phyloP scores from a whole-genome alignment of 2,888 invertebrate species.

The Clivina fossor region DNA sequence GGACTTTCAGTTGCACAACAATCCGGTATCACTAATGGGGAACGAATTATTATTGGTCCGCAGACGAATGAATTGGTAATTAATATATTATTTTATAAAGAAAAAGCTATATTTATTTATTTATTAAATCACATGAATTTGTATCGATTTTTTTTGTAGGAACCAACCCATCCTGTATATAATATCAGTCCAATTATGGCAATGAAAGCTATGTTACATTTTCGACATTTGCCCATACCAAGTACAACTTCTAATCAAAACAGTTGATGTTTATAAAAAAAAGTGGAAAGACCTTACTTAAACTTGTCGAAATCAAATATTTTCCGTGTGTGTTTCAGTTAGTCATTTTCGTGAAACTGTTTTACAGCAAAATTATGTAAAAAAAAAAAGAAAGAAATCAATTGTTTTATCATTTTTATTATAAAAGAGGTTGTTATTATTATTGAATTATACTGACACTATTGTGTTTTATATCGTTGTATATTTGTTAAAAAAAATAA shows the following conservation, averaged over 20 bases:
- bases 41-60: constrained; percentile 65
- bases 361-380: no score
- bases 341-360: no score
- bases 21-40: constrained; percentile 46
- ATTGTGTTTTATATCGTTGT: no score
- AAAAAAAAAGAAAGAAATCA: no score
- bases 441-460: no score
- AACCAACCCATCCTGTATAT: constrained; percentile 78
- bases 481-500: no score
- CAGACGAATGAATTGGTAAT: constrained; percentile 69
- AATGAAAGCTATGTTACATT: constrained; percentile 55
- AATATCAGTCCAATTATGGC: constrained; percentile 74
- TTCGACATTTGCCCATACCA: constrained; percentile 45
- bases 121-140: constrained; percentile 4
- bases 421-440: no score
- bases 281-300: no score
- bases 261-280: no score
- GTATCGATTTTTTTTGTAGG: constrained; percentile 50
- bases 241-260: constrained; percentile 6
- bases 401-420: no score
- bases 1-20: constrained; percentile 94
- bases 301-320: no score
- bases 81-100: constrained; percentile 35
- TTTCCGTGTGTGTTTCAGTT: no score
- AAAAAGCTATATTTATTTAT: constrained; percentile 11